These are phyloP conservation scores for Coronaproctus castanopsis DNA, from an alignment of 2,888 invertebrate species.

Conservation along the genomic window DNA sequence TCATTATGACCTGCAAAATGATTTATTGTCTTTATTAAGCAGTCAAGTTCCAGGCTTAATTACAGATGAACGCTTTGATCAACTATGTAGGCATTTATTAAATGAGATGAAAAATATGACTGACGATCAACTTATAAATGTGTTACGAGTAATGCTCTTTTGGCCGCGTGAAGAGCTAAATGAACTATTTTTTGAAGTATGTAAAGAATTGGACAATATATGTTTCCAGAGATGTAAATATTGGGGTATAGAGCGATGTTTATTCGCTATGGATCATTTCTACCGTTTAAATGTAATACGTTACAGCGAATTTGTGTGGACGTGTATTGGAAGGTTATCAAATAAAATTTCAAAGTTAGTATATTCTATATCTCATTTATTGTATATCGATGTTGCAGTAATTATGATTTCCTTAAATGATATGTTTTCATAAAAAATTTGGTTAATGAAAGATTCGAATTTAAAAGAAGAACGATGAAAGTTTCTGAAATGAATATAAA, in stretches of 20 bases:
- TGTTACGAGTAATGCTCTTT: constrained; percentile 1
- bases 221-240: background rate
- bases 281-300: constrained; percentile 8
- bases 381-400: background rate
- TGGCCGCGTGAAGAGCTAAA: constrained; percentile 4
- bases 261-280: constrained; percentile 14
- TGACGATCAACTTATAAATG: constrained; percentile 6
- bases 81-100: background rate
- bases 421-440: too few species aligned
- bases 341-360: constrained; percentile 11
- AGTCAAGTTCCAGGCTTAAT: background rate
- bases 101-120: background rate
- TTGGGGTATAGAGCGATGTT: constrained; percentile 8
- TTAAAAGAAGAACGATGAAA: too few species aligned
- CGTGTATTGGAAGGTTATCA: constrained; percentile 8
- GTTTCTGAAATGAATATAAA: too few species aligned
- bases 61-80: background rate
- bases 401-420: too few species aligned
- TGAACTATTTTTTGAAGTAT: constrained; percentile 2
- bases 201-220: constrained; percentile 9
- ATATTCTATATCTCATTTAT: background rate
- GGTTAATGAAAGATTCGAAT: too few species aligned
- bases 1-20: background rate
- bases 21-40: background rate
- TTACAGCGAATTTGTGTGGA: constrained; percentile 11